A percentile compares a stretch with the other conserved stretches of the same genome.
Conservation (phyloP, 2,888 invertebrate genomes). For the Furcula furcula region DNA sequence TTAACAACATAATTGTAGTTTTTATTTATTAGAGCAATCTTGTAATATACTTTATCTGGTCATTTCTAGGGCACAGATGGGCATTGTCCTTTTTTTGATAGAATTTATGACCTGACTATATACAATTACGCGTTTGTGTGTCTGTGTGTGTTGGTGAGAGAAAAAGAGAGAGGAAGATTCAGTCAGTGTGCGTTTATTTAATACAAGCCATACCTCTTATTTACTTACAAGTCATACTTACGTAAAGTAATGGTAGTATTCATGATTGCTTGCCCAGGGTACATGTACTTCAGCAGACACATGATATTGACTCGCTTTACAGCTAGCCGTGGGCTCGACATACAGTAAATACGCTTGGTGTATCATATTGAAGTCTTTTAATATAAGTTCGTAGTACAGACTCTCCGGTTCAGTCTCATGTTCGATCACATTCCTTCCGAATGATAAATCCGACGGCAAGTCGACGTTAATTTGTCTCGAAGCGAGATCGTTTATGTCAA, state of each 20-base stretch:
- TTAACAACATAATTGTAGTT: too few relatives aligned
- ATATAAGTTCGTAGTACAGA: slow-evolving; percentile 82
- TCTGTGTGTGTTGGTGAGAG: too few relatives aligned
- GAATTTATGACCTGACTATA: too few relatives aligned
- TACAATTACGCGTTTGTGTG: too few relatives aligned
- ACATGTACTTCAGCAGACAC: slow-evolving; percentile 83
- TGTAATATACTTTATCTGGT: too few relatives aligned
- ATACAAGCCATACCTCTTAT: too few relatives aligned
- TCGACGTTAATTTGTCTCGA: slow-evolving; percentile 55
- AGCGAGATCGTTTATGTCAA: slow-evolving; percentile 83
- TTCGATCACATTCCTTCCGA: slow-evolving; percentile 58
- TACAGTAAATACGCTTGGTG: slow-evolving; percentile 83
- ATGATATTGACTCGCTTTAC: slow-evolving; percentile 70
- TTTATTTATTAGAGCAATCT: too few relatives aligned
- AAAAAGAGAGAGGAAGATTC: too few relatives aligned
- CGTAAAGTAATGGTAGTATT: slow-evolving; percentile 83
- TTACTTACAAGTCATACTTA: too few relatives aligned
- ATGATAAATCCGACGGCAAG: slow-evolving; percentile 56
- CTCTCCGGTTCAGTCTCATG: slow-evolving; percentile 80
- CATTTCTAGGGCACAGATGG: too few relatives aligned
- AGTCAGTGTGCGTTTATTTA: too few relatives aligned
- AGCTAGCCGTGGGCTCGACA: slow-evolving; percentile 77
- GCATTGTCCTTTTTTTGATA: too few relatives aligned
- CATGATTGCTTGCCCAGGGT: slow-evolving; percentile 85
- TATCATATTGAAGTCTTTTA: slow-evolving; percentile 80